Conservation (phyloP, 2,113 vertebrate genomes). For the Ammodytes marinus region DNA sequence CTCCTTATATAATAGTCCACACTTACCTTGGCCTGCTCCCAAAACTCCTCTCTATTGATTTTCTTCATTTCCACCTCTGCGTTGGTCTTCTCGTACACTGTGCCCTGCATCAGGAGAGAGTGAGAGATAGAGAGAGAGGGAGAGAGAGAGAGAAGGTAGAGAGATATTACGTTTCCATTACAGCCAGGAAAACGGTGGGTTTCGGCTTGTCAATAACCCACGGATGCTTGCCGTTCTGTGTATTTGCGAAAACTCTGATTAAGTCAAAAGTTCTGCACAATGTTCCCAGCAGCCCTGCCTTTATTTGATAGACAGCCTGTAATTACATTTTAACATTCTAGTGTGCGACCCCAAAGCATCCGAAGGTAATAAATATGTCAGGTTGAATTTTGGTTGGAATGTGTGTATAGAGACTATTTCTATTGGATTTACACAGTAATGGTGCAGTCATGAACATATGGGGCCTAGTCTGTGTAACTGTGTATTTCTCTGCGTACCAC, state of each 20-base stretch:
- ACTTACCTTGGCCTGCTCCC: constrained; percentile 96
- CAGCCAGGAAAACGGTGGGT: background rate
- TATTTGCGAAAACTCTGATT: background rate
- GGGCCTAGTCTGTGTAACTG: background rate
- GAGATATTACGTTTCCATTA: background rate
- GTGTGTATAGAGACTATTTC: background rate
- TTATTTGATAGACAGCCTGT: no score
- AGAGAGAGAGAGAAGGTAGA: background rate
- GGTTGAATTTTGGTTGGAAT: background rate
- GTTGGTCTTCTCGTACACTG: constrained; percentile 96
- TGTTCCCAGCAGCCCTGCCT: no score
- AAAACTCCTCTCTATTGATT: constrained; percentile 97
- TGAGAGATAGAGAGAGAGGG: background rate
- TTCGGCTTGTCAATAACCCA: background rate
- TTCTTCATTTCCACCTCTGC: constrained; percentile 98
- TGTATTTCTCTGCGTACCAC: constrained; percentile 57
- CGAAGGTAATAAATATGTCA: background rate
- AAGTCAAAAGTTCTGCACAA: no score
- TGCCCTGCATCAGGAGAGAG: constrained; percentile 86
- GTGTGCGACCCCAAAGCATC: background rate
- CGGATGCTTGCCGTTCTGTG: background rate
- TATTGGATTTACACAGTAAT: background rate
- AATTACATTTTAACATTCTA: background rate
- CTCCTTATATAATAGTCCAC: background rate
- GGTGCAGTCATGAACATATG: background rate